These are phyloP conservation scores for Coboldia fuscipes DNA, from an alignment of 1,140 invertebrate genomes.

Conservation along the genomic window DNA sequence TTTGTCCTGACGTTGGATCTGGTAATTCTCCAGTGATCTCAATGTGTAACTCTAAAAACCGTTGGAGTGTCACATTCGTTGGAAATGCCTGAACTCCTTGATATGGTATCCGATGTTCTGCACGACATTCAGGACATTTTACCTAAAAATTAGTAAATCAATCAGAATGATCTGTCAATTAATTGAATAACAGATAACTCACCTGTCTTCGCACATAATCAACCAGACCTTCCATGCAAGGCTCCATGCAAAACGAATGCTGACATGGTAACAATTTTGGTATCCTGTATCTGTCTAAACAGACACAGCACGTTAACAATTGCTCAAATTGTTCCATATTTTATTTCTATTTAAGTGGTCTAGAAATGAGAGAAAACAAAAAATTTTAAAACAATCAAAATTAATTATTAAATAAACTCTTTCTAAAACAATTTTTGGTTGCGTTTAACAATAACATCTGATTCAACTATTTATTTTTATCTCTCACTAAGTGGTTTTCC, in stretches of 20 bases:
- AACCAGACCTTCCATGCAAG: constrained; percentile 89
- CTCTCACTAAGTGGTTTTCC: too few relatives aligned
- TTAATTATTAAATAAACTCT: too few relatives aligned
- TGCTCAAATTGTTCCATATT: constrained; percentile 94
- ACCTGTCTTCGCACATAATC: constrained; percentile 85
- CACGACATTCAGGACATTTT: constrained; percentile 96
- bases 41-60: constrained; percentile 87
- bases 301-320: constrained; percentile 92
- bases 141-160: constrained; percentile 34
- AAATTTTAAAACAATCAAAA: too few relatives aligned
- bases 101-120: constrained; percentile 91
- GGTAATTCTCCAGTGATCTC: constrained; percentile 81
- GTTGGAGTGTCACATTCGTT: constrained; percentile 86
- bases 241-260: constrained; percentile 98
- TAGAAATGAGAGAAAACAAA: too few relatives aligned
- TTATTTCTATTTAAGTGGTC: too few relatives aligned
- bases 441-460: too few relatives aligned
- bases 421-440: too few relatives aligned
- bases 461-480: too few relatives aligned
- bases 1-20: constrained; percentile 62
- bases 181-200: constrained; percentile 9
- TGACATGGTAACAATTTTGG: constrained; percentile 97
- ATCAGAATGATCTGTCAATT: background rate
- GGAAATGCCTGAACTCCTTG: constrained; percentile 90
- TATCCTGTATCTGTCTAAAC: constrained; percentile 88